These are phyloP conservation scores for Chrysina gloriosa DNA, from an alignment of 2,888 invertebrate species.

Conservation along the genomic window DNA sequence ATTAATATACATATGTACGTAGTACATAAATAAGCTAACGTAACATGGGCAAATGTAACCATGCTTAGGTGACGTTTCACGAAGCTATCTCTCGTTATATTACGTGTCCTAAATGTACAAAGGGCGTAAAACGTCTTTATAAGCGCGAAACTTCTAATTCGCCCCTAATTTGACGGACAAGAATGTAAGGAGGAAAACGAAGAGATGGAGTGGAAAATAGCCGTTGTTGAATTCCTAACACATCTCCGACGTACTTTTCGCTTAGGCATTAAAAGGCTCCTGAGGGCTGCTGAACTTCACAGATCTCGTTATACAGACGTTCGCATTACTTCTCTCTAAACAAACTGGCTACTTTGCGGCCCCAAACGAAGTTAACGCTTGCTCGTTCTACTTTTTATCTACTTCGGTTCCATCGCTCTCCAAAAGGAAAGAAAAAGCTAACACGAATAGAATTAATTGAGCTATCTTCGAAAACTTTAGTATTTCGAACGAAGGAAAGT, in stretches of 20 bases:
- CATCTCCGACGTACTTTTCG: slow-evolving; percentile 43
- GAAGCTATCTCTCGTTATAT: neutral
- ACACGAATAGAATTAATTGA: too few species aligned
- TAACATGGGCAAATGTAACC: too few species aligned
- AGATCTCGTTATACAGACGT: slow-evolving; percentile 54
- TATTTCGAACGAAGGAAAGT: too few species aligned
- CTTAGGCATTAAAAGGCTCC: slow-evolving; percentile 53
- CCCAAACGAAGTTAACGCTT: slow-evolving; percentile 52
- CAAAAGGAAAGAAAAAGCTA: too few species aligned
- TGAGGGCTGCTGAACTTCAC: slow-evolving; percentile 55
- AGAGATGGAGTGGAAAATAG: slow-evolving; percentile 36
- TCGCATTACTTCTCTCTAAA: slow-evolving; percentile 53
- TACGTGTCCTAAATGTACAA: slow-evolving; percentile 19
- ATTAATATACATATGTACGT: too few species aligned
- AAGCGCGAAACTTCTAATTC: slow-evolving; percentile 43
- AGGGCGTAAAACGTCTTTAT: slow-evolving; percentile 28
- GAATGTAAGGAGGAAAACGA: slow-evolving; percentile 17
- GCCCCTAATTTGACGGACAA: slow-evolving; percentile 39
- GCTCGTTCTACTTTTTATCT: slow-evolving; percentile 10
- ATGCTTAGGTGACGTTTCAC: neutral
- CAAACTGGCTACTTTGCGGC: slow-evolving; percentile 57
- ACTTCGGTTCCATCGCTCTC: neutral
- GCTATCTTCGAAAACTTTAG: too few species aligned
- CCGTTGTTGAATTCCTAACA: slow-evolving; percentile 44
- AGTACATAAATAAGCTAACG: too few species aligned